Percentiles rank a stretch among this genome's conserved stretches.
Evolutionary conservation across 2,113 vertebrate species (phyloP).

Genomic region (Ellobius talpinus): DNA sequence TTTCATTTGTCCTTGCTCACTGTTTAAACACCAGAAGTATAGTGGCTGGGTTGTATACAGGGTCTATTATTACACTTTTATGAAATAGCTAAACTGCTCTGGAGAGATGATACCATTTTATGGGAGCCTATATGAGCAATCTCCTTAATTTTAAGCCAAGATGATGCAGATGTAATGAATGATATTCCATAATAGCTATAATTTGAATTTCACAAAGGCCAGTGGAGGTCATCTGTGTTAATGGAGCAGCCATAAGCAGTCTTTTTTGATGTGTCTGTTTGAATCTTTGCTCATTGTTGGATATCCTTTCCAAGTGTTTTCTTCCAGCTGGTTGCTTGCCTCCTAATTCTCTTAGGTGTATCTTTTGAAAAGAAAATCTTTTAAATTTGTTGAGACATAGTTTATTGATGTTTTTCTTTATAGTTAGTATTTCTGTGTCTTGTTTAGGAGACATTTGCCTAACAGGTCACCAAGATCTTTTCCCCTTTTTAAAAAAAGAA

Average conservation of each 20-base stretch:
- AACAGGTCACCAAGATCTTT: not conserved
- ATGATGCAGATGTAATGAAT: not conserved
- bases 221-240: not conserved
- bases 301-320: slow-evolving; percentile 16
- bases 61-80: slow-evolving; percentile 16
- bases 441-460: slow-evolving; percentile 26
- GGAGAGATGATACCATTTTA: not conserved
- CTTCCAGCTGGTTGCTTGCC: not conserved
- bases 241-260: not conserved
- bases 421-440: slow-evolving; percentile 28
- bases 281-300: not conserved
- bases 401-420: not conserved
- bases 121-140: not conserved
- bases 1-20: not conserved
- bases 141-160: not conserved
- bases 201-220: not conserved
- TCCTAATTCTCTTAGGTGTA: not conserved
- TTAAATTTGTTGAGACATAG: slow-evolving; percentile 17
- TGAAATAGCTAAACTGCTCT: not conserved
- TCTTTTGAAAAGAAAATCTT: not conserved
- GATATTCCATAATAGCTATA: not conserved
- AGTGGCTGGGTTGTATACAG: not conserved
- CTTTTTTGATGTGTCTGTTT: not conserved
- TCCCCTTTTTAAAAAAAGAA: not conserved
- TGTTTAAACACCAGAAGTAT: not conserved